A percentile compares a stretch with the other conserved stretches of the same genome.
Conservation (phyloP, 2,113 vertebrate species). For the Pygoscelis adeliae region DNA sequence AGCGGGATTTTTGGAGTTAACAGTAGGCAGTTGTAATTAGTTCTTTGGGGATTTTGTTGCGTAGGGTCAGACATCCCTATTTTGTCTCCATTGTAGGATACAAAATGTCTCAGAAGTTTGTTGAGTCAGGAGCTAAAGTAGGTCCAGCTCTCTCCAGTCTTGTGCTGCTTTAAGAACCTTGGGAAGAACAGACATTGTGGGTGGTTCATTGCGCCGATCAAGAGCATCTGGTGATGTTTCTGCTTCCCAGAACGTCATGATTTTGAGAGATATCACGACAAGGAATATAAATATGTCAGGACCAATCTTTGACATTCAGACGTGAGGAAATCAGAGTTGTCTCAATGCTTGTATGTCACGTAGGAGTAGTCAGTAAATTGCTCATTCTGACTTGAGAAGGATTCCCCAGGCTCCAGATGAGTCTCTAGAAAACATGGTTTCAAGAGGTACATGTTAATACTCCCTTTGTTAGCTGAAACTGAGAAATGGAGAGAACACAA, state of each 20-base stretch:
- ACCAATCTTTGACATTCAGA: neutral
- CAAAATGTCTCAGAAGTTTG: neutral
- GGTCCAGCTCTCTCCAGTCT: neutral
- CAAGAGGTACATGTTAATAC: neutral
- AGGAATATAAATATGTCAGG: neutral
- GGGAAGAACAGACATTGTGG: neutral
- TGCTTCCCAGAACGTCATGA: neutral
- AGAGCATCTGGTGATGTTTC: neutral
- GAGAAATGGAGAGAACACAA: neutral
- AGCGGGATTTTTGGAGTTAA: neutral
- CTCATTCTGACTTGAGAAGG: neutral
- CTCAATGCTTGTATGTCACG: neutral
- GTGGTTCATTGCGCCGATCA: neutral
- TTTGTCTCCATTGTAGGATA: neutral
- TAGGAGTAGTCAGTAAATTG: neutral
- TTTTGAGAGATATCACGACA: neutral
- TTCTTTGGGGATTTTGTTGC: neutral
- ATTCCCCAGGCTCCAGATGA: neutral
- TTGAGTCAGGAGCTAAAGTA: neutral
- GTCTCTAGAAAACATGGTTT: neutral
- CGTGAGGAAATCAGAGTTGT: neutral
- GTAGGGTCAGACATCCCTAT: neutral
- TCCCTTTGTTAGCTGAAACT: neutral
- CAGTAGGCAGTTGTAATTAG: neutral
- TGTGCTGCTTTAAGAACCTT: neutral